These are phyloP conservation scores for Pycnonotus jocosus DNA, from an alignment of 2,113 vertebrate genomes.

Conservation along the genomic window DNA sequence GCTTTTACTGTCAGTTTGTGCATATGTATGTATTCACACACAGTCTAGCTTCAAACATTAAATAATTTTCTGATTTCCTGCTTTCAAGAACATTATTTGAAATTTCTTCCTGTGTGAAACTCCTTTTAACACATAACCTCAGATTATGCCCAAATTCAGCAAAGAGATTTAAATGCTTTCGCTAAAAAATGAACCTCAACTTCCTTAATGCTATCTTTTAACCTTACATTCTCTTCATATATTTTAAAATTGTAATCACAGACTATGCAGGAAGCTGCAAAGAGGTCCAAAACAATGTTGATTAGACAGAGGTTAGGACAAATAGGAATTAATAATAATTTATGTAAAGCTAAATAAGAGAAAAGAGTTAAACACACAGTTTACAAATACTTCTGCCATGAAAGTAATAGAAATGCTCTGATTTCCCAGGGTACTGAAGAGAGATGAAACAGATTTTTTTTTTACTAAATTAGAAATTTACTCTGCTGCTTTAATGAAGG, in stretches of 20 bases:
- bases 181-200: not conserved
- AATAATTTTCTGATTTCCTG: not conserved
- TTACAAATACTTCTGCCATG: not conserved
- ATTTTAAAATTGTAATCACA: not conserved
- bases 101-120: not conserved
- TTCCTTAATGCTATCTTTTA: not conserved
- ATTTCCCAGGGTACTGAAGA: not conserved
- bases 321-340: not conserved
- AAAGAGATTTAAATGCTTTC: not conserved
- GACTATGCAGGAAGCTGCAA: not conserved
- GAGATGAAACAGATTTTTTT: not conserved
- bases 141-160: not conserved
- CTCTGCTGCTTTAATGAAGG: not conserved
- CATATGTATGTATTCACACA: not conserved
- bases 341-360: not conserved
- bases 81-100: not conserved
- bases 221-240: not conserved
- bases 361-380: not conserved
- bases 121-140: not conserved
- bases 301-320: not conserved
- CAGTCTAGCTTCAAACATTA: not conserved
- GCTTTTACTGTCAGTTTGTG: not conserved
- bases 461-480: not conserved
- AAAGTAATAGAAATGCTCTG: not conserved
- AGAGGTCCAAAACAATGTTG: not conserved